phyloP scores from a whole-genome alignment of 2,888 invertebrate species.

The Pelosia muscerda region DNA sequence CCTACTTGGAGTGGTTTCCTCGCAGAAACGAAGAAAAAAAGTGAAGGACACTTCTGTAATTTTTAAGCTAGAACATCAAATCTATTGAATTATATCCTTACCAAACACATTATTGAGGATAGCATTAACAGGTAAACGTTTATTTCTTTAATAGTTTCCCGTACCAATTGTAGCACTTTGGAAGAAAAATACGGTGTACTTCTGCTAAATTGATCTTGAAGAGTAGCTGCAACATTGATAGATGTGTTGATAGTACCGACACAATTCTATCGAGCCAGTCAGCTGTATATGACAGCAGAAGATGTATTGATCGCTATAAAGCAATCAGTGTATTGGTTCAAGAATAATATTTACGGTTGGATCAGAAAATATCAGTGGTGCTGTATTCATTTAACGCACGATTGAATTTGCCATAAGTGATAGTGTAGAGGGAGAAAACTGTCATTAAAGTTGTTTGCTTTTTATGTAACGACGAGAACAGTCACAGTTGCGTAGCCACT shows the following conservation, averaged over 20 bases:
- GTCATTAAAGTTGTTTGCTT: too few relatives aligned
- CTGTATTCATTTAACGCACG: neutral
- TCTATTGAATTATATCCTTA: neutral
- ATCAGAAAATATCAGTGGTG: conserved; percentile 13
- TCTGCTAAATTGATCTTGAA: conserved; percentile 11
- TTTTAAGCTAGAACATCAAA: neutral
- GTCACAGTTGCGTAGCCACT: too few relatives aligned
- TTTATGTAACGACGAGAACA: too few relatives aligned
- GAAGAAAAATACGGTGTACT: neutral
- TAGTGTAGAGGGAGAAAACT: too few relatives aligned
- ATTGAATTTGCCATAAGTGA: too few relatives aligned
- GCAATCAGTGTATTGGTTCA: conserved; percentile 42
- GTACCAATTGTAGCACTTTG: neutral
- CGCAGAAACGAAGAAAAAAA: too few relatives aligned
- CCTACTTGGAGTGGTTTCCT: too few relatives aligned
- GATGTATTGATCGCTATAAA: conserved; percentile 43
- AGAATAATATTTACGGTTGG: conserved; percentile 26
- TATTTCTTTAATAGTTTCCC: neutral
- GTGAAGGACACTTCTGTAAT: too few relatives aligned
- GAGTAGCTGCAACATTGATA: conserved; percentile 23
- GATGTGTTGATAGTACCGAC: conserved; percentile 30
- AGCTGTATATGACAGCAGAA: conserved; percentile 43
- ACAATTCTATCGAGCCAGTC: conserved; percentile 28
- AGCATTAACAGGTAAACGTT: neutral
- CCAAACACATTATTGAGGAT: neutral